Evolutionary conservation across 2,113 vertebrate species (phyloP).

Genomic region (Oreochromis spilurus): DNA sequence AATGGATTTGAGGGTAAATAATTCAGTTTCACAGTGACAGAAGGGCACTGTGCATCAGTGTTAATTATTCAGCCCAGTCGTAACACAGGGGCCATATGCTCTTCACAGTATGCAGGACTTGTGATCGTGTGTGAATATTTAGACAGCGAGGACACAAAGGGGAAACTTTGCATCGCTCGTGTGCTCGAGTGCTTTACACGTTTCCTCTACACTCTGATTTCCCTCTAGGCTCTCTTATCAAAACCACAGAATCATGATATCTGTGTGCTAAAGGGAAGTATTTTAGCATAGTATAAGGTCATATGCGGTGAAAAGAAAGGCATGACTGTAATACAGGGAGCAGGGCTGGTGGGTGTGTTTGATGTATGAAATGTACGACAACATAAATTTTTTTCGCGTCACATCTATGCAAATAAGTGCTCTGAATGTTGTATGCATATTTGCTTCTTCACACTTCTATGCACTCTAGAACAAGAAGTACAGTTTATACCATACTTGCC

Average conservation of each 20-base stretch:
- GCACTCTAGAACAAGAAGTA: background rate
- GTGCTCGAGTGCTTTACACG: background rate
- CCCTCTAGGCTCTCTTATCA: background rate
- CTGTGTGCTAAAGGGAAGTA: background rate
- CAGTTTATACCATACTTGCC: background rate
- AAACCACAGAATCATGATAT: background rate
- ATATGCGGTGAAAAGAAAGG: background rate
- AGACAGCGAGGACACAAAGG: background rate
- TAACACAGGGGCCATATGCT: conserved; percentile 45
- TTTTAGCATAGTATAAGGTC: background rate
- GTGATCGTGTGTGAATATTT: background rate
- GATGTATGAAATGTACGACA: background rate
- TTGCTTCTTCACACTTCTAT: background rate
- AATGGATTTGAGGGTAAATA: conserved; percentile 55
- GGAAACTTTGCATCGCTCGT: background rate
- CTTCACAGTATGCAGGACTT: background rate
- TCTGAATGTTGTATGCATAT: background rate
- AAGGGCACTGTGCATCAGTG: conserved; percentile 47
- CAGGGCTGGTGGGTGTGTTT: background rate
- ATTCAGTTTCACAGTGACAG: conserved; percentile 56
- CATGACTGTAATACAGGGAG: background rate
- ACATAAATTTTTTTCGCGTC: background rate
- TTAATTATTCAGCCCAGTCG: conserved; percentile 63
- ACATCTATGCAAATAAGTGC: background rate
- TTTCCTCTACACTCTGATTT: background rate